Conservation (phyloP, 2,113 vertebrate genomes). For the Chionis minor region DNA sequence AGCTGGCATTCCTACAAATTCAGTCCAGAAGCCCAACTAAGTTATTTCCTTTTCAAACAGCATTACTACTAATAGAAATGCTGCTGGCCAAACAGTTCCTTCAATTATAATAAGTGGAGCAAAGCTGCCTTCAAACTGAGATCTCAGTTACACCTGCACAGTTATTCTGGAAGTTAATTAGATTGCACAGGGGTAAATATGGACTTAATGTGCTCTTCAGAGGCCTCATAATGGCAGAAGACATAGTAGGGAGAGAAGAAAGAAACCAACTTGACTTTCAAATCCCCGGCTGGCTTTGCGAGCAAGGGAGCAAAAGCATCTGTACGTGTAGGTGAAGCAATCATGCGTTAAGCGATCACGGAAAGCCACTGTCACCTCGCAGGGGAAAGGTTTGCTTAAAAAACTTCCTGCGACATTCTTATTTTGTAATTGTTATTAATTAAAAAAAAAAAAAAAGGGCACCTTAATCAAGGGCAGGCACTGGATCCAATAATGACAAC, state of each 20-base stretch:
- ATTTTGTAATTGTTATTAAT: neutral
- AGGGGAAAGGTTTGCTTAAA: neutral
- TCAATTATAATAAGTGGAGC: slow-evolving; percentile 33
- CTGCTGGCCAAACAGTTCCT: slow-evolving; percentile 41
- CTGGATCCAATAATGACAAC: neutral
- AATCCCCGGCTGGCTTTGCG: slow-evolving; percentile 13
- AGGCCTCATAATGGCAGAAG: slow-evolving; percentile 32
- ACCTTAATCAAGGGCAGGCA: neutral
- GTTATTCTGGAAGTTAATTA: slow-evolving; percentile 55
- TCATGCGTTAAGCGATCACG: neutral
- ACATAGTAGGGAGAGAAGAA: neutral
- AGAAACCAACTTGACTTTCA: slow-evolving; percentile 31
- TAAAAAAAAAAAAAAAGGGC: neutral
- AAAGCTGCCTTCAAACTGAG: slow-evolving; percentile 41
- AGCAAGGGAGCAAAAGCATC: neutral
- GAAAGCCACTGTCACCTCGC: neutral
- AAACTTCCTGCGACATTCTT: neutral
- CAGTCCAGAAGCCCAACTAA: neutral
- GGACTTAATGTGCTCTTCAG: slow-evolving; percentile 45
- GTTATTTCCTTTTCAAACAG: slow-evolving; percentile 9
- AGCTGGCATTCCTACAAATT: slow-evolving; percentile 2
- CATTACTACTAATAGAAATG: slow-evolving; percentile 41
- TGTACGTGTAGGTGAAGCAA: neutral
- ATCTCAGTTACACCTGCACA: slow-evolving; percentile 59
- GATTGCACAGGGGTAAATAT: slow-evolving; percentile 48